Evolutionary conservation across 2,113 vertebrate genomes (phyloP).

Genomic region (Pica pica): DNA sequence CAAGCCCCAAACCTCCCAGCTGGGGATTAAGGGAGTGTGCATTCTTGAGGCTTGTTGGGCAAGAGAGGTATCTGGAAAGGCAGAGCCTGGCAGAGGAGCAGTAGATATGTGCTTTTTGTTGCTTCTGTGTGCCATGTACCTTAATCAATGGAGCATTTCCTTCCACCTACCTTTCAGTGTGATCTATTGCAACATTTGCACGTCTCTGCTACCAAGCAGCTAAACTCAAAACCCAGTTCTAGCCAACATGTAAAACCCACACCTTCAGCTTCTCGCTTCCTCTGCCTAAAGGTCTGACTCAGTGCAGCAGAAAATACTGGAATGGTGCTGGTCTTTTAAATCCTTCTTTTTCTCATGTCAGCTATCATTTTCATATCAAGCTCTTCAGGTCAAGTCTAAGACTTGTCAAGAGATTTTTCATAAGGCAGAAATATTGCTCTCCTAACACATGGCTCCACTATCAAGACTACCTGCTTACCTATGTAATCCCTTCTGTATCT

Average conservation of each 20-base stretch:
- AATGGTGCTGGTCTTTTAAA: background rate
- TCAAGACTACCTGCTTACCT: background rate
- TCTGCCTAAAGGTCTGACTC: background rate
- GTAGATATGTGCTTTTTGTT: background rate
- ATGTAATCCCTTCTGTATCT: background rate
- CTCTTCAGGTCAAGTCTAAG: background rate
- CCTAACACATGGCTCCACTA: background rate
- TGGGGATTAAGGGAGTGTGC: conserved; percentile 32
- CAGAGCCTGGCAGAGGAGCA: background rate
- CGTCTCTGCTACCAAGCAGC: background rate
- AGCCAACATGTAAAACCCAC: background rate
- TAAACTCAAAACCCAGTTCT: background rate
- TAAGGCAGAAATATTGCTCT: background rate
- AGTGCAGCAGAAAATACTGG: background rate
- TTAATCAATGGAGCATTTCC: background rate
- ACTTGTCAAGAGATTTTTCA: background rate
- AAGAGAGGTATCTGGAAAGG: background rate
- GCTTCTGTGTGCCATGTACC: background rate
- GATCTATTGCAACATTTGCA: background rate
- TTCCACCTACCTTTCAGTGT: background rate
- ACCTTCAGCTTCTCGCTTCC: background rate
- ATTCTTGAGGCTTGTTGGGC: conserved; percentile 6
- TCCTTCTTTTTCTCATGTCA: background rate
- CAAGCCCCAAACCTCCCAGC: background rate
- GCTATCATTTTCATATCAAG: background rate